A percentile compares a stretch with the other conserved stretches of the same genome.
Conservation (phyloP, 1,140 invertebrate genomes). For the Mesaphorura yosii region DNA sequence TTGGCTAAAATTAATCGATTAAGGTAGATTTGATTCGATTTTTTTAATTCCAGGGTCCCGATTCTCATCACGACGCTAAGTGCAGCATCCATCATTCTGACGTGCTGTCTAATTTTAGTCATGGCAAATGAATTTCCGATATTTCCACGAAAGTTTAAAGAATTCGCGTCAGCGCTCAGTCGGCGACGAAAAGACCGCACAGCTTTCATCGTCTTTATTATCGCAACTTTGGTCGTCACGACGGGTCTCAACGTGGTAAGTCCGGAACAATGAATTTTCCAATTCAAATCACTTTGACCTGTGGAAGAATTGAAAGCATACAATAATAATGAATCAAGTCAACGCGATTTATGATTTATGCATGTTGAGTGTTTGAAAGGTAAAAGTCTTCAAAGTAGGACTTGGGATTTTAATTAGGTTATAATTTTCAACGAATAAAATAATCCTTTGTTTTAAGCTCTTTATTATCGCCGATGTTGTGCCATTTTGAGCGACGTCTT, state of each 20-base stretch:
- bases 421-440: too few species aligned
- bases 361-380: too few species aligned
- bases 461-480: too few species aligned
- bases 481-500: too few species aligned
- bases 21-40: too few species aligned
- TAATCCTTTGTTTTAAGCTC: too few species aligned
- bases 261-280: too few species aligned
- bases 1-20: background rate
- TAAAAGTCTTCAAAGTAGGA: too few species aligned
- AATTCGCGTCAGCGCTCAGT: slow-evolving; percentile 56
- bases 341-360: too few species aligned
- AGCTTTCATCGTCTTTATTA: slow-evolving; percentile 34
- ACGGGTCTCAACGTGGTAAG: slow-evolving; percentile 35
- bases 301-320: background rate
- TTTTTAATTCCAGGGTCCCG: slow-evolving; percentile 10
- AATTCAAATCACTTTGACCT: background rate
- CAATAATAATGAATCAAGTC: too few species aligned
- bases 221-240: slow-evolving; percentile 34
- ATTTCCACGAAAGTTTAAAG: slow-evolving; percentile 48
- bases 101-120: slow-evolving; percentile 48
- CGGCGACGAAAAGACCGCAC: slow-evolving; percentile 32
- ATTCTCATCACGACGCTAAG: slow-evolving; percentile 23
- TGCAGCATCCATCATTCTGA: slow-evolving; percentile 24
- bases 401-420: too few species aligned
- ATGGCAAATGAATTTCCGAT: slow-evolving; percentile 72